Evolutionary conservation across 2,888 invertebrate species (phyloP).

Genomic region (Trachelus tabidus): DNA sequence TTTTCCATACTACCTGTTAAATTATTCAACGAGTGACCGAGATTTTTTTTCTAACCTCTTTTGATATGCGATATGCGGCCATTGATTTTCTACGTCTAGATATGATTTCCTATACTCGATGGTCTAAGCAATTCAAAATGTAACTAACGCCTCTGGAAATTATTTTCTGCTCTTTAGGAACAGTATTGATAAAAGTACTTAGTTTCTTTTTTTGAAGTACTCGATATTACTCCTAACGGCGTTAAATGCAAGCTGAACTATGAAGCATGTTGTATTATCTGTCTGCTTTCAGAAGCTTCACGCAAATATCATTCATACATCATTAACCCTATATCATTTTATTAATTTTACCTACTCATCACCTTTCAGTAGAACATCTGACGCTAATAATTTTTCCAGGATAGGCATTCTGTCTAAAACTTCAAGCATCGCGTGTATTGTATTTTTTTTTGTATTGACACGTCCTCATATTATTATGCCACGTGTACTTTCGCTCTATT

Average conservation of each 20-base stretch:
- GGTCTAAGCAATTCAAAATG: not conserved
- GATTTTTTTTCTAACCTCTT: not conserved
- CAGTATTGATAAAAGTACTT: not conserved
- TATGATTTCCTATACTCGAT: not conserved
- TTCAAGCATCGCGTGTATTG: not conserved
- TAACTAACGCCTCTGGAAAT: not conserved
- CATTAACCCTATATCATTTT: not conserved
- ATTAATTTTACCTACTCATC: not conserved
- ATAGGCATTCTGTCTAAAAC: not conserved
- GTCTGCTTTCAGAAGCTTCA: slow-evolving; percentile 27
- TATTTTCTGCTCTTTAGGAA: not conserved
- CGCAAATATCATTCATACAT: not conserved
- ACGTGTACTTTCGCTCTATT: not conserved
- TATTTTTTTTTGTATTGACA: not conserved
- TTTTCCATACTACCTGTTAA: not conserved
- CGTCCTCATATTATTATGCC: not conserved
- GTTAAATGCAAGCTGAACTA: not conserved
- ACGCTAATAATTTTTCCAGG: not conserved
- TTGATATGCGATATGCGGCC: not conserved
- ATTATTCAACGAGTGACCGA: not conserved
- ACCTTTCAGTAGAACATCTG: not conserved
- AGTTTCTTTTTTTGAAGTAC: not conserved
- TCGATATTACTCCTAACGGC: not conserved
- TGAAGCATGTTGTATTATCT: slow-evolving; percentile 36
- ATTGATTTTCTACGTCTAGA: not conserved